Percentiles rank a stretch among this genome's conserved stretches.
Conservation (phyloP, 2,113 vertebrate genomes). For the Chinchilla lanigera region DNA sequence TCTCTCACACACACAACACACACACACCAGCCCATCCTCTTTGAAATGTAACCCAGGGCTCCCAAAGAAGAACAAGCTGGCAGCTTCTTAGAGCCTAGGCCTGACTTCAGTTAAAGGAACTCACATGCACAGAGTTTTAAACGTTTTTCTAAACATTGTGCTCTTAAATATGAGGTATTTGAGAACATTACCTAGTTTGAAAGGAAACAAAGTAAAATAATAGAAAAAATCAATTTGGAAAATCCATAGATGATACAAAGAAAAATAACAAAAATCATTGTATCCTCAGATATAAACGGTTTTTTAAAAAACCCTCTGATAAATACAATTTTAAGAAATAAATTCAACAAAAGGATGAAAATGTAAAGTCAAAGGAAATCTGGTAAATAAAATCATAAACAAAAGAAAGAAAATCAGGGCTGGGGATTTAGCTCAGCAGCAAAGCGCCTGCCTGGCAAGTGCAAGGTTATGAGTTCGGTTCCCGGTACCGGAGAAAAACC, state of each 20-base stretch:
- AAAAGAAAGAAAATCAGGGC: background rate
- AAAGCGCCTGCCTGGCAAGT: too few species aligned
- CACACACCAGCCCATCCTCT: background rate
- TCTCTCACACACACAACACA: background rate
- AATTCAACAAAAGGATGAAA: background rate
- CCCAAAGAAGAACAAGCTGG: background rate
- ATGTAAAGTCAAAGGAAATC: background rate
- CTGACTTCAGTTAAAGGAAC: background rate
- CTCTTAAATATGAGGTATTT: background rate
- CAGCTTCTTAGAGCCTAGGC: background rate
- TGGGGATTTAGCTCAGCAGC: too few species aligned
- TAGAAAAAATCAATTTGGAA: background rate
- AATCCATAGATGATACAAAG: background rate
- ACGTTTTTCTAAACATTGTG: background rate
- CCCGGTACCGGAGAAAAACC: too few species aligned
- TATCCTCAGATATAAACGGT: background rate
- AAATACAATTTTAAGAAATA: background rate
- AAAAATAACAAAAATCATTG: background rate
- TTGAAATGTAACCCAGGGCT: background rate
- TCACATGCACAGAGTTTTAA: background rate
- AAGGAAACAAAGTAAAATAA: constrained; percentile 30
- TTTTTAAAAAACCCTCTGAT: background rate
- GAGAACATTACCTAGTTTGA: background rate
- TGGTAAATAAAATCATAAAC: background rate
- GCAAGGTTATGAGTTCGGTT: too few species aligned